Conservation (phyloP, 2,888 invertebrate genomes). For the Chaitophorus viminalis region DNA sequence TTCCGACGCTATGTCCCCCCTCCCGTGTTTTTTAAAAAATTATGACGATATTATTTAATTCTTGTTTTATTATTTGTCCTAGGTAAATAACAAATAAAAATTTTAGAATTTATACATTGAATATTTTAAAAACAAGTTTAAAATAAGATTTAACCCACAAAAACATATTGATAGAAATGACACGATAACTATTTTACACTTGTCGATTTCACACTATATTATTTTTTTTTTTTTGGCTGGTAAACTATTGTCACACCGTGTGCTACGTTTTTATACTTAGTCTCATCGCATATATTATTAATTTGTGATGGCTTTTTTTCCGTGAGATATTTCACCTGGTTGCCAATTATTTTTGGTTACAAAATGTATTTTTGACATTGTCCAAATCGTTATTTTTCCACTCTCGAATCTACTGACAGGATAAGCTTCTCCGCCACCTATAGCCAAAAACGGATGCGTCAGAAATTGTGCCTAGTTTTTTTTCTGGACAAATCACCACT, state of each 20-base stretch:
- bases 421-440: background rate
- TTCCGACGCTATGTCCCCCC: background rate
- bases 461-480: slow-evolving; percentile 22
- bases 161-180: background rate
- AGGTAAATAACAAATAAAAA: no score
- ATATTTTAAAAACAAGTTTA: background rate
- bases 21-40: background rate
- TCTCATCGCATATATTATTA: slow-evolving; percentile 33
- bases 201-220: background rate
- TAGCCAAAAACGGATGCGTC: slow-evolving; percentile 25
- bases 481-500: slow-evolving; percentile 15
- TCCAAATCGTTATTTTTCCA: background rate
- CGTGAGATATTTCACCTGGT: slow-evolving; percentile 52
- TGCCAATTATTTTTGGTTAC: slow-evolving; percentile 53
- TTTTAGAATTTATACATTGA: background rate
- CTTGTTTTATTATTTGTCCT: background rate
- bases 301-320: slow-evolving; percentile 37
- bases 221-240: background rate
- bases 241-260: background rate
- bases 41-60: background rate
- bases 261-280: slow-evolving; percentile 17
- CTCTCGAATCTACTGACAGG: background rate
- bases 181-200: background rate
- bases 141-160: background rate
- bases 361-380: slow-evolving; percentile 54